These are phyloP conservation scores for Gymnothorax javanicus DNA, from an alignment of 2,797 vertebrate species.

Conservation along the genomic window DNA sequence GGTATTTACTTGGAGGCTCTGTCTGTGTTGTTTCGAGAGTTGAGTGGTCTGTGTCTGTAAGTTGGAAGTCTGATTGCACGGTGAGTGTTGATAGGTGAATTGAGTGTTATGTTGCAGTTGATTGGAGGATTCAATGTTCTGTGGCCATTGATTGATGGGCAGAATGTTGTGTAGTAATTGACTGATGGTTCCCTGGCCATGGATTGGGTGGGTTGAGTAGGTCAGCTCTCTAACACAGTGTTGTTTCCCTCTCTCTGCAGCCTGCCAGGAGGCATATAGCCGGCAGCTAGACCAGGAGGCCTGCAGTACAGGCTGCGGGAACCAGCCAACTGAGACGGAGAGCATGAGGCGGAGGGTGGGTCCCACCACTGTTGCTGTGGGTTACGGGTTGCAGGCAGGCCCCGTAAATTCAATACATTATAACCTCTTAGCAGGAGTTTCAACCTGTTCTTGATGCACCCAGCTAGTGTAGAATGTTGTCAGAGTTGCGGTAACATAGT, in stretches of 20 bases:
- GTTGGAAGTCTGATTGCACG: no score
- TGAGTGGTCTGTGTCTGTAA: no score
- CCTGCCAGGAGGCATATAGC: slow-evolving; percentile 89
- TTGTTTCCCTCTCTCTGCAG: slow-evolving; percentile 61
- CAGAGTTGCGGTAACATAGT: no score
- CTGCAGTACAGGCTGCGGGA: slow-evolving; percentile 85
- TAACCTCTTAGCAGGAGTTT: background rate
- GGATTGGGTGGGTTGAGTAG: slow-evolving; percentile 16
- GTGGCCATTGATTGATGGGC: background rate
- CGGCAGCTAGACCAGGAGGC: slow-evolving; percentile 83
- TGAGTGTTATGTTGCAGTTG: no score
- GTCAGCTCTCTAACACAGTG: slow-evolving; percentile 22
- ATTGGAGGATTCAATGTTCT: background rate
- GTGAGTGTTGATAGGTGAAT: background rate
- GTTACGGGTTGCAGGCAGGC: background rate
- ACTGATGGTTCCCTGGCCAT: slow-evolving; percentile 28
- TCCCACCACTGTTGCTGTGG: background rate
- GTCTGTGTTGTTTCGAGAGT: no score
- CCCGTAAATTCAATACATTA: no score
- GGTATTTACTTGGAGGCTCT: no score
- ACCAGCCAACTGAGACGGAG: slow-evolving; percentile 81
- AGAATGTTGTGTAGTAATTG: background rate
- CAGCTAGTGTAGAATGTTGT: no score
- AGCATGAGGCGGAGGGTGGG: slow-evolving; percentile 83
- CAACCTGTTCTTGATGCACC: background rate